A percentile compares a stretch with the other conserved stretches of the same genome.
Conservation (phyloP, 2,113 vertebrate genomes). For the Formicarius rufipectus region DNA sequence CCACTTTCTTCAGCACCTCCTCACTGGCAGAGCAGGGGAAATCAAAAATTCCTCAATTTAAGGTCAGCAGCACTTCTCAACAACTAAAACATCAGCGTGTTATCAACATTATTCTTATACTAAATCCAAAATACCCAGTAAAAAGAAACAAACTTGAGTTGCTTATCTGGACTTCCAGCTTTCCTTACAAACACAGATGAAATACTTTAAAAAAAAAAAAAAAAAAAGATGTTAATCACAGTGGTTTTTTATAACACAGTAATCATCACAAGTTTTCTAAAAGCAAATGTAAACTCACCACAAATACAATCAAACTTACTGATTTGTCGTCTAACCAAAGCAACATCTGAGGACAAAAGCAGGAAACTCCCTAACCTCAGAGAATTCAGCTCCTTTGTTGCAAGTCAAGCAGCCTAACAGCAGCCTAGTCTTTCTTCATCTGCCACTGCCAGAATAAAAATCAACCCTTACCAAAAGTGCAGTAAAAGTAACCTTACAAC, state of each 20-base stretch:
- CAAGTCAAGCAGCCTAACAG: neutral
- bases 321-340: neutral
- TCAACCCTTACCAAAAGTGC: neutral
- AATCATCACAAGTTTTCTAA: neutral
- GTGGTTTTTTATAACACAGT: neutral
- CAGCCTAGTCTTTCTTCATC: neutral
- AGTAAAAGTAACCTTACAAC: neutral
- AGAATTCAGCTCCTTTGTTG: neutral
- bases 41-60: neutral
- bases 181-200: neutral
- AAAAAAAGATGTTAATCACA: neutral
- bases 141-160: neutral
- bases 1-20: neutral
- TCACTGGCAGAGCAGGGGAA: neutral
- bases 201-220: neutral
- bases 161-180: neutral
- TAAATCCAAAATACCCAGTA: neutral
- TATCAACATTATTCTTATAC: neutral
- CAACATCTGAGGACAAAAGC: neutral
- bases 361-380: neutral
- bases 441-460: neutral
- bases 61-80: neutral
- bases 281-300: neutral
- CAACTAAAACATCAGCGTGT: neutral
- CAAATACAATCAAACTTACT: neutral